Conservation (phyloP, 2,797 vertebrate genomes). For the Phrynocephalus guinanensis region DNA sequence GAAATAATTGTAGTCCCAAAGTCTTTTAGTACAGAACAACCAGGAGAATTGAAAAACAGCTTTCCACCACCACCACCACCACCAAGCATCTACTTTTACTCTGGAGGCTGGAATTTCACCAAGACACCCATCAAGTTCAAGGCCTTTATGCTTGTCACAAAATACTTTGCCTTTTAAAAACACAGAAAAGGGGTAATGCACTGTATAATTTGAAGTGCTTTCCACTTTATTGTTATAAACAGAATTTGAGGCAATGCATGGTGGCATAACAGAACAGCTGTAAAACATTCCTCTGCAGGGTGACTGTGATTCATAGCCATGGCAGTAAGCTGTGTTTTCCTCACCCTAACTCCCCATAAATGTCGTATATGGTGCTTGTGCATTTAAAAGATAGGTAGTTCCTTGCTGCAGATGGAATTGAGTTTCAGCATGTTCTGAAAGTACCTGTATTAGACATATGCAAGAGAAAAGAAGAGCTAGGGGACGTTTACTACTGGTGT, state of each 20-base stretch:
- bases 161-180: constrained; percentile 1
- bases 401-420: not conserved
- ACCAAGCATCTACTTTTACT: constrained; percentile 24
- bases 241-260: constrained; percentile 7
- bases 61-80: not conserved
- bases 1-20: not conserved
- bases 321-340: not conserved
- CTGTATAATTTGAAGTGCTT: constrained; percentile 7
- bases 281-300: not conserved
- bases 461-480: too few species aligned
- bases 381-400: not conserved
- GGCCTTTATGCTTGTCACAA: constrained; percentile 6
- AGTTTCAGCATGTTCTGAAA: not conserved
- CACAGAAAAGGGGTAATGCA: not conserved
- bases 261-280: not conserved
- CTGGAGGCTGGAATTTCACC: not conserved
- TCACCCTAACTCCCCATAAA: not conserved
- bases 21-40: constrained; percentile 13
- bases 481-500: not conserved
- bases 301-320: constrained; percentile 14
- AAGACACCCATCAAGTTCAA: constrained; percentile 2
- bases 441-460: not conserved
- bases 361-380: not conserved
- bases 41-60: not conserved
- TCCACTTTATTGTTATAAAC: constrained; percentile 10